Evolutionary conservation across 1,140 invertebrate genomes (phyloP).

Genomic region (Macrosteles quadrilineatus): DNA sequence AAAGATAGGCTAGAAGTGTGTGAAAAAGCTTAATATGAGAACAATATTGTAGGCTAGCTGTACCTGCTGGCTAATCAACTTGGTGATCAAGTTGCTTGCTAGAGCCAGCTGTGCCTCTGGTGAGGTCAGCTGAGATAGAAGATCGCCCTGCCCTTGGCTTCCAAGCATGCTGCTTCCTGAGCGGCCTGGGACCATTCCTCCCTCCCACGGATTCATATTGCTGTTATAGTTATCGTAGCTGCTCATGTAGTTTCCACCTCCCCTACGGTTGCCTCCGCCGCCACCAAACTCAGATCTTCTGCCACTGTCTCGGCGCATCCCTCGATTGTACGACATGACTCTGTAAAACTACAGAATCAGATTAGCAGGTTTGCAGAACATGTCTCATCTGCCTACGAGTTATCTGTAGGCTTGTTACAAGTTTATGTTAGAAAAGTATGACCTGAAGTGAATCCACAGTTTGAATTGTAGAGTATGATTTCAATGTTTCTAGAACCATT

Average conservation of each 20-base stretch:
- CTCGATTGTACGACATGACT: conserved; percentile 50
- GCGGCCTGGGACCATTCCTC: conserved; percentile 54
- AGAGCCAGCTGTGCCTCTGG: conserved; percentile 54
- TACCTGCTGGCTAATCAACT: conserved; percentile 48
- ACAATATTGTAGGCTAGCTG: too few species aligned
- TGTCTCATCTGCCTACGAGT: too few species aligned
- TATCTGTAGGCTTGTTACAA: too few species aligned
- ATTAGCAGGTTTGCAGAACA: too few species aligned
- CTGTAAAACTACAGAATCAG: too few species aligned
- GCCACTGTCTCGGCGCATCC: conserved; percentile 50
- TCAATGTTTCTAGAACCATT: too few species aligned
- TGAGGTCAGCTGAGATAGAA: conserved; percentile 49
- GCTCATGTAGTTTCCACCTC: conserved; percentile 36
- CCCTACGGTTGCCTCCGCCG: conserved; percentile 35
- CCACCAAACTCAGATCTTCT: conserved; percentile 45
- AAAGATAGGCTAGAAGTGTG: too few species aligned
- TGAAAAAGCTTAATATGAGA: too few species aligned
- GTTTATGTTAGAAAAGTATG: too few species aligned
- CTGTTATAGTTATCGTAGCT: conserved; percentile 26
- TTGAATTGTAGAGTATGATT: too few species aligned
- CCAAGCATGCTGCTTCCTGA: conserved; percentile 47
- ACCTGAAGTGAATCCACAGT: too few species aligned
- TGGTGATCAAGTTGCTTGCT: conserved; percentile 54
- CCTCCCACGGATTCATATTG: conserved; percentile 55
- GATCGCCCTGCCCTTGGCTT: conserved; percentile 51